phyloP scores from a whole-genome alignment of 30 jellyfish, hydroid and myxozoan genomes.

The Cassiopea andromeda region DNA sequence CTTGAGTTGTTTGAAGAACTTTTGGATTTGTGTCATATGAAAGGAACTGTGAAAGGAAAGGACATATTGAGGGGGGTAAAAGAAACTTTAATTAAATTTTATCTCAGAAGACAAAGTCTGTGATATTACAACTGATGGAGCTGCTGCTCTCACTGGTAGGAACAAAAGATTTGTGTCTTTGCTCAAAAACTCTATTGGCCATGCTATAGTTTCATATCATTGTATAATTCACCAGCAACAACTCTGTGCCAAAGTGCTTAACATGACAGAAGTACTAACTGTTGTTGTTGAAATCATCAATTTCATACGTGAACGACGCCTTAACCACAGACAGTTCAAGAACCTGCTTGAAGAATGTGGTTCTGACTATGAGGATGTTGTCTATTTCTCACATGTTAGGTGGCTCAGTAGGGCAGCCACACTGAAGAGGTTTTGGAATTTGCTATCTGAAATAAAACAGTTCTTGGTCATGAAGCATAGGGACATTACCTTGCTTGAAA shows the following conservation, averaged over 20 bases:
- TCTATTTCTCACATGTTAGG: constrained; percentile 36
- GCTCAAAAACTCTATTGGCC: constrained; percentile 20
- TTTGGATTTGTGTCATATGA: constrained; percentile 38
- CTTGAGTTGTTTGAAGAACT: constrained; percentile 35
- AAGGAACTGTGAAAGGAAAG: constrained; percentile 28
- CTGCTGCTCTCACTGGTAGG: constrained; percentile 44
- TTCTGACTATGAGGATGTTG: constrained; percentile 40
- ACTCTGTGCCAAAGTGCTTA: constrained; percentile 36
- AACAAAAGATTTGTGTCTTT: constrained; percentile 36
- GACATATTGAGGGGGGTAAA: constrained; percentile 39
- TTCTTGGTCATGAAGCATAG: constrained; percentile 26
- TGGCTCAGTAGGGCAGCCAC: constrained; percentile 62
- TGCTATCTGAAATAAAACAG: constrained; percentile 19
- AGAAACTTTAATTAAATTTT: constrained; percentile 6
- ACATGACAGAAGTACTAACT: constrained; percentile 14
- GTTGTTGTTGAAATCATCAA: constrained; percentile 34
- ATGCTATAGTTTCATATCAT: constrained; percentile 10
- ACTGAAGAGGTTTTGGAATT: constrained; percentile 41
- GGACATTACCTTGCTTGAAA: constrained; percentile 19
- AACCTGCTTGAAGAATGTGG: constrained; percentile 36
- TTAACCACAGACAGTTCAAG: constrained; percentile 57
- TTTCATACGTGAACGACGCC: constrained; percentile 33
- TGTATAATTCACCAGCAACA: constrained; percentile 43
- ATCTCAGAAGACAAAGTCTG: constrained; percentile 34
- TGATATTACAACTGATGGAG: constrained; percentile 33